Conservation (phyloP, 2,888 invertebrate species). For the Nineta flava region DNA sequence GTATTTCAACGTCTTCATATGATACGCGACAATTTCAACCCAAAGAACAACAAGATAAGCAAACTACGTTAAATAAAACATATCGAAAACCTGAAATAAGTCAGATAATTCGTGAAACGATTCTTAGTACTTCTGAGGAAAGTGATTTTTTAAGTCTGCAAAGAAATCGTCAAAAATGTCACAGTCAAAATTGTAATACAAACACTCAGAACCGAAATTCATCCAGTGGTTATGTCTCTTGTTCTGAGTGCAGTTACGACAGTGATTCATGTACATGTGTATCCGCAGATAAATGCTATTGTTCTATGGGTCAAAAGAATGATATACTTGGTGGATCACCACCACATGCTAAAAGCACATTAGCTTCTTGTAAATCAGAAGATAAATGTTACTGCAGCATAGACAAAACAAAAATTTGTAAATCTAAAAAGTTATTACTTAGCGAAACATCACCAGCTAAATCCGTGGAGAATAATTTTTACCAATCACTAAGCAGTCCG, state of each 20-base stretch:
- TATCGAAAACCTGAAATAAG: conserved; percentile 17
- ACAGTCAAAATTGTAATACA: conserved; percentile 10
- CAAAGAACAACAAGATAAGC: conserved; percentile 29
- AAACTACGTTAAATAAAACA: conserved; percentile 16
- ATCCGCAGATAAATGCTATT: conserved; percentile 71
- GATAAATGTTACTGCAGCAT: conserved; percentile 50
- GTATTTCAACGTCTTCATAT: conserved; percentile 44
- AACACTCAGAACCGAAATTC: conserved; percentile 24
- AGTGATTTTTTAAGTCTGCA: conserved; percentile 29
- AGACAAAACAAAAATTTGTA: conserved; percentile 22
- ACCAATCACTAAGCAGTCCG: not conserved
- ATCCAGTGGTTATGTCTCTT: conserved; percentile 59
- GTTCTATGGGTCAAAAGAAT: conserved; percentile 48
- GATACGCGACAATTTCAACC: conserved; percentile 44
- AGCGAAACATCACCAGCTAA: not conserved
- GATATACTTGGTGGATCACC: conserved; percentile 17
- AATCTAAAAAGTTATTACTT: not conserved
- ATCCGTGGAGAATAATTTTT: not conserved
- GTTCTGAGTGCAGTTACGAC: conserved; percentile 75
- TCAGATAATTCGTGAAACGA: conserved; percentile 14
- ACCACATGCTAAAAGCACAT: conserved; percentile 18
- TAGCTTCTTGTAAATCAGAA: conserved; percentile 29
- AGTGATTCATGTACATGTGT: conserved; percentile 67
- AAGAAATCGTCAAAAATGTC: conserved; percentile 19
- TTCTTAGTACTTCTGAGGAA: conserved; percentile 29